These are phyloP conservation scores for Phenacoccus solenopsis DNA, from an alignment of 1,140 invertebrate genomes.

Conservation along the genomic window DNA sequence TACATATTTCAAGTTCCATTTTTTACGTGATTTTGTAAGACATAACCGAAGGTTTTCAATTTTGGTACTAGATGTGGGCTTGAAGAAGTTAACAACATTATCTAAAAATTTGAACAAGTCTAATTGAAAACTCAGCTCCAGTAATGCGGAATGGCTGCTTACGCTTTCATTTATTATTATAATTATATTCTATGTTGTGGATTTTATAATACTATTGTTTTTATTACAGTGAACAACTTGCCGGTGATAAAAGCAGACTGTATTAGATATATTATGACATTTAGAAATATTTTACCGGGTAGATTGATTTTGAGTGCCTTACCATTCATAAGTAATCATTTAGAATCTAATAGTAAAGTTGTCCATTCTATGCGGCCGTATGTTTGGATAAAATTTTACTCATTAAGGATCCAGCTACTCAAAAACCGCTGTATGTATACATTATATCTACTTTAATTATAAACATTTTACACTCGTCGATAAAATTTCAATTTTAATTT, in stretches of 20 bases:
- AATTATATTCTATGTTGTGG: background rate
- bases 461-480: background rate
- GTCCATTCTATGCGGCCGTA: conserved; percentile 92
- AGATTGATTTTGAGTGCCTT: conserved; percentile 60
- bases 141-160: too few relatives aligned
- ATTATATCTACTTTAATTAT: background rate
- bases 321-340: conserved; percentile 58
- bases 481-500: conserved; percentile 23
- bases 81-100: too few relatives aligned
- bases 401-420: conserved; percentile 44
- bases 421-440: conserved; percentile 38
- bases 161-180: too few relatives aligned
- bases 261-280: conserved; percentile 93
- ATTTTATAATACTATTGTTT: background rate
- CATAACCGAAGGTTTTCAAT: too few relatives aligned
- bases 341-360: conserved; percentile 62
- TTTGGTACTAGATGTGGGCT: too few relatives aligned
- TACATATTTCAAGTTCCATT: too few relatives aligned
- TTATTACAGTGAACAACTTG: conserved; percentile 60
- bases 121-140: too few relatives aligned
- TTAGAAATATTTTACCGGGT: conserved; percentile 72
- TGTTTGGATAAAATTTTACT: conserved; percentile 79
- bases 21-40: too few relatives aligned
- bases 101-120: too few relatives aligned
- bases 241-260: conserved; percentile 91